These are phyloP conservation scores for Drosophila mauritiana DNA, from an alignment of 1,140 invertebrate species.

Conservation along the genomic window DNA sequence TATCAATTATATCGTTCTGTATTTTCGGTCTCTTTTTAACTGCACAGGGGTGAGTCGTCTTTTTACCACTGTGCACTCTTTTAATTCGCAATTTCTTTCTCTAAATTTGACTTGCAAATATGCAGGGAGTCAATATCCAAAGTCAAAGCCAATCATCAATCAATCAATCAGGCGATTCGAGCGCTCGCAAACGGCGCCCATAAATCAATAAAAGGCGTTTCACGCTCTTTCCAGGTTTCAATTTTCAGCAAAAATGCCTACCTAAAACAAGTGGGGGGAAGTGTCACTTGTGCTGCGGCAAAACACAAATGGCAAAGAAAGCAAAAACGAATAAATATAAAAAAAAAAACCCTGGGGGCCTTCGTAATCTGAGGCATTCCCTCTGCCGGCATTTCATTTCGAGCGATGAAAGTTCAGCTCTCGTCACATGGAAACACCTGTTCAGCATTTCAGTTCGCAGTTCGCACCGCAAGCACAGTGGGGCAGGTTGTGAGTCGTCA, in stretches of 20 bases:
- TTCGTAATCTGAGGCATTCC: conserved; percentile 69
- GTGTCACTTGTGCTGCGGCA: conserved; percentile 40
- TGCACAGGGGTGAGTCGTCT: not conserved
- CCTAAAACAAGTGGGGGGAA: conserved; percentile 25
- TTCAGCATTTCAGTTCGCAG: conserved; percentile 52
- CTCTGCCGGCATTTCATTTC: conserved; percentile 42
- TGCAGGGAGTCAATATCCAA: conserved; percentile 57
- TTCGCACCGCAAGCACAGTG: conserved; percentile 47
- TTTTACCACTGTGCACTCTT: conserved; percentile 22
- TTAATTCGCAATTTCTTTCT: conserved; percentile 9
- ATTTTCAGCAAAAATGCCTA: conserved; percentile 17
- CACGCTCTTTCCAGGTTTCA: conserved; percentile 63
- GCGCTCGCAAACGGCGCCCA: conserved; percentile 30
- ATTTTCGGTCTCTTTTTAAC: conserved; percentile 24
- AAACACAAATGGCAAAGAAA: not conserved
- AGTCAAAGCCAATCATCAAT: conserved; percentile 73
- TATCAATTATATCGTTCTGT: conserved; percentile 67
- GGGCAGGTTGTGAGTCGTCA: conserved; percentile 69
- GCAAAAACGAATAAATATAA: conserved; percentile 2
- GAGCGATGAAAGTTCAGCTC: conserved; percentile 32
- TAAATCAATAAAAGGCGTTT: conserved; percentile 75
- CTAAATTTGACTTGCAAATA: conserved; percentile 71
- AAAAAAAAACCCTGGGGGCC: conserved; percentile 5
- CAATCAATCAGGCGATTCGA: conserved; percentile 42
- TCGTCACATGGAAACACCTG: conserved; percentile 73